phyloP scores from a whole-genome alignment of 2,113 vertebrate genomes.

The Xenus cinereus region DNA sequence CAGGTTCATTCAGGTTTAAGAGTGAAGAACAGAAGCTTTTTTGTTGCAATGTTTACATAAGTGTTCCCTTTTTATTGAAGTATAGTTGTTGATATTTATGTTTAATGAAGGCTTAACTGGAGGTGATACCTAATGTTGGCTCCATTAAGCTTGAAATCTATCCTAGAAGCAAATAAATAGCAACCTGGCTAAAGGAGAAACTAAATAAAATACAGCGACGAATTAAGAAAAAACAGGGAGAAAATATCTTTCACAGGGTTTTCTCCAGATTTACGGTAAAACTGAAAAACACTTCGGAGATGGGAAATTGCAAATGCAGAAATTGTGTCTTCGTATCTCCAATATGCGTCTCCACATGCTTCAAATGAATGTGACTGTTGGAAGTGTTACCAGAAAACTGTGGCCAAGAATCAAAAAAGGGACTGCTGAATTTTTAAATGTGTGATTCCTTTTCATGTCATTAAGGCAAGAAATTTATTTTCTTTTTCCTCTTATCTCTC shows the following conservation, averaged over 20 bases:
- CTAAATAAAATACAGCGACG: not conserved
- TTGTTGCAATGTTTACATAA: conserved; percentile 22
- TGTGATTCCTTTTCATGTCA: conserved; percentile 15
- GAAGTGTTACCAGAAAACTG: conserved; percentile 39
- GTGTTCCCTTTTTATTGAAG: conserved; percentile 16
- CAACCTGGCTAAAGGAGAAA: not conserved
- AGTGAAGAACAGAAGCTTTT: conserved; percentile 35
- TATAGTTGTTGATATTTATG: not conserved
- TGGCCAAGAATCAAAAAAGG: not conserved
- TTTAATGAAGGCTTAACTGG: conserved; percentile 46
- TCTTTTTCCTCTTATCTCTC: not conserved
- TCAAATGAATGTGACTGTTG: conserved; percentile 40
- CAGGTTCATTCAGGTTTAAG: conserved; percentile 28
- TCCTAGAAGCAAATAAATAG: conserved; percentile 47
- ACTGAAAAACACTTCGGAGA: conserved; percentile 13
- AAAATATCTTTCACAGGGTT: conserved; percentile 16
- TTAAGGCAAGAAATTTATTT: not conserved
- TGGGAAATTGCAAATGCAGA: not conserved
- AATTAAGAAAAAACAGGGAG: not conserved
- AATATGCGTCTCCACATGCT: not conserved
- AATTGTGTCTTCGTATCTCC: not conserved
- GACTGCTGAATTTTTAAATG: conserved; percentile 21
- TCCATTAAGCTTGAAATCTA: conserved; percentile 15
- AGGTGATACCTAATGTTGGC: not conserved
- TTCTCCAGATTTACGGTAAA: conserved; percentile 23